phyloP scores from a whole-genome alignment of 1,140 invertebrate species.

The Trissolcus basalis region DNA sequence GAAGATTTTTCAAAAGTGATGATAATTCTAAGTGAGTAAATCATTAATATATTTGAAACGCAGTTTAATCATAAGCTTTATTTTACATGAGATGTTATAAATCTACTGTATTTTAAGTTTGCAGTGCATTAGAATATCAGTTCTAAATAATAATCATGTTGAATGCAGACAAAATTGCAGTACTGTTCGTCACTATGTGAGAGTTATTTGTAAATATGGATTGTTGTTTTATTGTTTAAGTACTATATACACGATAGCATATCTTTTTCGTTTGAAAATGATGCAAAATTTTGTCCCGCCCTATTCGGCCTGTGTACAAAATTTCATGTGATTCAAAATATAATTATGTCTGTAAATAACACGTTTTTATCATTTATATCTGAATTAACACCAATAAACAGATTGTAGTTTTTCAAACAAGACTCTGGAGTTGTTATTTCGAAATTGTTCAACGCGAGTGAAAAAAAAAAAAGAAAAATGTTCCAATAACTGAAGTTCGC shows the following conservation, averaged over 20 bases:
- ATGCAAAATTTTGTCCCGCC: too few relatives aligned
- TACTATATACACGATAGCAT: slow-evolving; percentile 46
- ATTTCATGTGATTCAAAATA: too few relatives aligned
- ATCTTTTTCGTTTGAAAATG: slow-evolving; percentile 22
- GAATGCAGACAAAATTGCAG: slow-evolving; percentile 23
- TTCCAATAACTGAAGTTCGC: too few relatives aligned
- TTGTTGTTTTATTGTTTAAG: slow-evolving; percentile 73
- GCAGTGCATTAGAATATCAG: slow-evolving; percentile 9
- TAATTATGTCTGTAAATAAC: too few relatives aligned
- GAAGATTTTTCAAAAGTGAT: slow-evolving; percentile 40
- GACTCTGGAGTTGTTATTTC: too few relatives aligned
- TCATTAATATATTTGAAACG: slow-evolving; percentile 52
- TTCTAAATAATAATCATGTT: slow-evolving; percentile 29
- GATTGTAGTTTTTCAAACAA: too few relatives aligned
- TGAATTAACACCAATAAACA: too few relatives aligned
- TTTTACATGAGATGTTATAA: slow-evolving; percentile 29
- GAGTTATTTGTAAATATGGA: slow-evolving; percentile 68
- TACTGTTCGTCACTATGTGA: slow-evolving; percentile 41
- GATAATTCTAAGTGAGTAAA: slow-evolving; percentile 46
- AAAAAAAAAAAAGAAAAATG: too few relatives aligned
- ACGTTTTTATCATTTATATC: too few relatives aligned
- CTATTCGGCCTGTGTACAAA: too few relatives aligned
- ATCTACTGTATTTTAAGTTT: slow-evolving; percentile 36
- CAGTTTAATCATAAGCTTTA: slow-evolving; percentile 46
- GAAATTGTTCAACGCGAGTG: too few relatives aligned